Base-by-base conservation (phyloP, 2,797 vertebrate genomes). In the Gymnodraco acuticeps region DNA sequence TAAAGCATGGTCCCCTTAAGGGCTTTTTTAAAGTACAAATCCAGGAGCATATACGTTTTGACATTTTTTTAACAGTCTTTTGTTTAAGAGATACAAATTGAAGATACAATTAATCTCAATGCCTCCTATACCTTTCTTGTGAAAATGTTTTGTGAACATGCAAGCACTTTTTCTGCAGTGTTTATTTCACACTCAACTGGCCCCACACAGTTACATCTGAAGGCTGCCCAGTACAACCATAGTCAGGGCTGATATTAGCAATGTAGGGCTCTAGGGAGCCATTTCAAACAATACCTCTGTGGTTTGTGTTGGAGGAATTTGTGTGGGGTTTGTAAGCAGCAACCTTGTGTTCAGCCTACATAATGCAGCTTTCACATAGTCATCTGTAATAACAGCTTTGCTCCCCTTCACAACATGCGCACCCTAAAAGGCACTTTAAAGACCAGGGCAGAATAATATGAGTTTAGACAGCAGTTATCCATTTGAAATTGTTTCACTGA, bases 401-500 rank as follows among this genome's bases (percentile, higher is more conserved):
- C 66, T 68, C 56, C 76, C 52, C 43, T 62, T 53, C 46, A 55
- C 67, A 66, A 78, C 71, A 55, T 38, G 64, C 64, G 67, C 59
- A 9, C 64, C n/a, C 19, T 64, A 47, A 78, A 62, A 31, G 52
- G 53, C 85, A 70, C 64, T 82, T 80, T 74, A 70, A 70, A 84
- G 84, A 77, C 52, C 59, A 53, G n/a, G 68, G 60, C 45, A 42
- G 64, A 83, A 82, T 87, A 80, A 77, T 74, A 84, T 53, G 60
- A 84, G 83, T 75, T 82, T 83, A 72, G 65, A 82, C 70, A 55
- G 84, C 82, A 78, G 65, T 88, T 84, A 89, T 82, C 92, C 82
- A 87, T 87, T 79, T 81, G 74, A 81, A 89, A 87, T 83, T 84
- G 89, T 86, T 85, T 89, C 31, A 82, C 88, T 80, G 63, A 88